Evolutionary conservation across 2,113 vertebrate genomes (phyloP).

Genomic region (Cyanistes caeruleus): DNA sequence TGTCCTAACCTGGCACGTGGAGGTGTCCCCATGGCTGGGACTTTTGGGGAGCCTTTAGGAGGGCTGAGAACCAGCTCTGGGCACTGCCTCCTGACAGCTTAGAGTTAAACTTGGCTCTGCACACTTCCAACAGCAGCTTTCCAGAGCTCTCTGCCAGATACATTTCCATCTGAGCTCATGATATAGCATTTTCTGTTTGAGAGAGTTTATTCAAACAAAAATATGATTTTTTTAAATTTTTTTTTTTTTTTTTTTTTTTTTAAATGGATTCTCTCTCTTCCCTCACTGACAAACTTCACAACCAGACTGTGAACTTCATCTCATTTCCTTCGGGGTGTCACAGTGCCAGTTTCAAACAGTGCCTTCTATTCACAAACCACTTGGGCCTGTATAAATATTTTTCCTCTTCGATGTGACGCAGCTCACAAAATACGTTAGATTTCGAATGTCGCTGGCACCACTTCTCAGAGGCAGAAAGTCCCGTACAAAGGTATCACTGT

Average conservation of each 20-base stretch:
- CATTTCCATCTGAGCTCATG: conserved; percentile 48
- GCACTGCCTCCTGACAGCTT: neutral
- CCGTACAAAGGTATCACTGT: neutral
- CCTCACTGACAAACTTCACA: conserved; percentile 57
- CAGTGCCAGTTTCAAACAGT: conserved; percentile 58
- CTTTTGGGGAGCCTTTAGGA: neutral
- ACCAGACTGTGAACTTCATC: conserved; percentile 56
- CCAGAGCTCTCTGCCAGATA: conserved; percentile 31
- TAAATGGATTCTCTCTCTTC: neutral
- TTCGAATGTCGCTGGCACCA: neutral
- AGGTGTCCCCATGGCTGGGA: neutral
- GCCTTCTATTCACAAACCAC: conserved; percentile 30
- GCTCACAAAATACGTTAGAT: neutral
- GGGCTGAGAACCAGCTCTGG: neutral
- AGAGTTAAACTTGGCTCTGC: conserved; percentile 28
- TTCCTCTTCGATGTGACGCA: neutral
- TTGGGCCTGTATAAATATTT: conserved; percentile 23
- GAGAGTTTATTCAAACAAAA: conserved; percentile 43
- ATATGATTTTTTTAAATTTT: neutral
- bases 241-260: neutral
- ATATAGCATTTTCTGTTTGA: conserved; percentile 34
- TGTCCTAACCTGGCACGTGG: rapidly evolving
- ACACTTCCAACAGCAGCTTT: conserved; percentile 19
- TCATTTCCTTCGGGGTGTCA: conserved; percentile 48
- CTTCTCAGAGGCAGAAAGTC: neutral